Evolutionary conservation across 1,140 invertebrate genomes (phyloP).

Genomic region (Ostrea denselamellosa): DNA sequence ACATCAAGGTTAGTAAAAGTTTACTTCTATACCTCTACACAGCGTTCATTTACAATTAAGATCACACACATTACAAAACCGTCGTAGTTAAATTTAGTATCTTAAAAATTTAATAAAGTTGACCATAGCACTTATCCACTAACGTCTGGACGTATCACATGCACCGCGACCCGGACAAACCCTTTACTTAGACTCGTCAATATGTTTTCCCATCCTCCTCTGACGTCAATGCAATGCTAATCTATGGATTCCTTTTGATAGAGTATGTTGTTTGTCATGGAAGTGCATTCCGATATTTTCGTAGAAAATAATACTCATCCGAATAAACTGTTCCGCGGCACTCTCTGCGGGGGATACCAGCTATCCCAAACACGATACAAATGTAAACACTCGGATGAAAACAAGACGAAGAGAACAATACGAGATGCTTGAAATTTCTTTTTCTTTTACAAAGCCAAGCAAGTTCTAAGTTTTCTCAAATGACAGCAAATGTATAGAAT

Average conservation of each 20-base stretch:
- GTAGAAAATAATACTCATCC: conserved; percentile 30
- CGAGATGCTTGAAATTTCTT: conserved; percentile 27
- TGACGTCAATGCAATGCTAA: conserved; percentile 32
- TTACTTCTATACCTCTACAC: conserved; percentile 12
- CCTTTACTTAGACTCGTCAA: conserved; percentile 21
- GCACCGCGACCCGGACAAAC: not conserved
- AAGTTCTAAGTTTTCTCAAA: not conserved
- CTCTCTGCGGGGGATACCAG: conserved; percentile 3
- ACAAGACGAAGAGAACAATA: not conserved
- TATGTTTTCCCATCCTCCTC: conserved; percentile 10
- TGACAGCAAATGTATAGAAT: not conserved
- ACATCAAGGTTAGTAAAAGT: conserved; percentile 12
- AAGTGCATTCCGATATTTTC: conserved; percentile 11
- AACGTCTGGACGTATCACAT: not conserved
- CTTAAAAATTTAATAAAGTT: not conserved
- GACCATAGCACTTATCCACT: not conserved
- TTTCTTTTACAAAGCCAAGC: not conserved
- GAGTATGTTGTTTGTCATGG: conserved; percentile 20
- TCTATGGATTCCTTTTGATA: conserved; percentile 36
- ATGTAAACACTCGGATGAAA: not conserved
- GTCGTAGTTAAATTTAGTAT: not conserved
- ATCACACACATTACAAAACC: not conserved
- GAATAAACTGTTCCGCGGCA: not conserved
- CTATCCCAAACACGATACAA: conserved; percentile 5
- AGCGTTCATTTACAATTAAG: not conserved